Evolutionary conservation across 2,113 vertebrate genomes (phyloP).

Genomic region (Burhinus oedicnemus): DNA sequence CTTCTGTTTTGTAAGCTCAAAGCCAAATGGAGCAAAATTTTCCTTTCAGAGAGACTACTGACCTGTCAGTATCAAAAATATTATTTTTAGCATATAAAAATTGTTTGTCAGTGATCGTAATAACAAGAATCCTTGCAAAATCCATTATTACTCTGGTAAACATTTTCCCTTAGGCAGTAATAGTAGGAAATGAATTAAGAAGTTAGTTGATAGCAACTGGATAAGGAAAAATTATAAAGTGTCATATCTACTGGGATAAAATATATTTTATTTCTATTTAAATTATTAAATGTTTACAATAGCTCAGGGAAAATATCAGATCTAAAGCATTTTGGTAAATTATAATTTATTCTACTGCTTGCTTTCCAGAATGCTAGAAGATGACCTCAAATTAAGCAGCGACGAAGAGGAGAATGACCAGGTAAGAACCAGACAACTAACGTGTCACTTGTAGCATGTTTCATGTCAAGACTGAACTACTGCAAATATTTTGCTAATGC

Average conservation of each 20-base stretch:
- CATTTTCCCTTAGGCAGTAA: neutral
- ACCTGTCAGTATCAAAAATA: constrained; percentile 39
- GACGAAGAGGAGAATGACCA: constrained; percentile 82
- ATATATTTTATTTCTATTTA: neutral
- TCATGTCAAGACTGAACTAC: constrained; percentile 29
- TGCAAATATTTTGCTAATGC: constrained; percentile 67
- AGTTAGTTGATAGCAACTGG: constrained; percentile 1
- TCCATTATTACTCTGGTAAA: constrained; percentile 11
- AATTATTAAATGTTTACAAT: neutral
- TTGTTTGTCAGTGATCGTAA: neutral
- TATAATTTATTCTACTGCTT: constrained; percentile 24
- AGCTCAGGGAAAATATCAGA: neutral
- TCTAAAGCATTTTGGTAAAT: neutral
- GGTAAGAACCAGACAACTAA: constrained; percentile 64
- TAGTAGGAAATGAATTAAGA: constrained; percentile 16
- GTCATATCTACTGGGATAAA: neutral
- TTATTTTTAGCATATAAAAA: constrained; percentile 35
- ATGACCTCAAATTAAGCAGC: constrained; percentile 85
- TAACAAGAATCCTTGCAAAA: constrained; percentile 35
- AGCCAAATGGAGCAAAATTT: constrained; percentile 29
- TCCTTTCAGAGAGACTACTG: constrained; percentile 12
- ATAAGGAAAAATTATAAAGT: neutral
- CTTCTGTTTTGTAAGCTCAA: constrained; percentile 22
- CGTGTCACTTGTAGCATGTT: constrained; percentile 31
- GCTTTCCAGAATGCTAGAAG: constrained; percentile 81